Evolutionary conservation across 2,113 vertebrate species (phyloP).

Genomic region (Microcebus tavaratra): DNA sequence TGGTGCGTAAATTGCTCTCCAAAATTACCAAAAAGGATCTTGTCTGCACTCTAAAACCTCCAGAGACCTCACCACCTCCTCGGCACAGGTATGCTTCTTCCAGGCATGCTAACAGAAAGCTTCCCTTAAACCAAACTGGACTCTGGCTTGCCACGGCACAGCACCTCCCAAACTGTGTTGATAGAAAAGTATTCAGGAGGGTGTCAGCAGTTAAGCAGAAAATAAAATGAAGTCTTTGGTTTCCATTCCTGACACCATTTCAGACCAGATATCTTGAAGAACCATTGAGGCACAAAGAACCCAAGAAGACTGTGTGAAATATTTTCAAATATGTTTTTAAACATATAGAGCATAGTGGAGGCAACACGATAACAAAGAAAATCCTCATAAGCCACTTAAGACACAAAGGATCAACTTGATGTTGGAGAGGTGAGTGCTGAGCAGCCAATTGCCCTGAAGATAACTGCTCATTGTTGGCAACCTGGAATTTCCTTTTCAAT

Average conservation of each 20-base stretch:
- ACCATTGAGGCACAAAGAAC: slow-evolving; percentile 24
- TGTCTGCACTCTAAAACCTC: neutral
- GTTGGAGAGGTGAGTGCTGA: neutral
- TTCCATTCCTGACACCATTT: slow-evolving; percentile 35
- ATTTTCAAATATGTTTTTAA: slow-evolving; percentile 19
- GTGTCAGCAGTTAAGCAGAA: slow-evolving; percentile 6
- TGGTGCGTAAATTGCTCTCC: neutral
- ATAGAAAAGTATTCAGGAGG: neutral
- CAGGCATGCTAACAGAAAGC: neutral
- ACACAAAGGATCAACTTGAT: neutral
- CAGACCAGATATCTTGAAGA: neutral
- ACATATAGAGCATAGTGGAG: neutral
- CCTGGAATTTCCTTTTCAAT: neutral
- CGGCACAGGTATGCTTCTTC: neutral
- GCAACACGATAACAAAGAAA: neutral
- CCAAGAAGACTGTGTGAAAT: neutral
- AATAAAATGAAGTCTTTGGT: slow-evolving; percentile 51
- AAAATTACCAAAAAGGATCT: slow-evolving; percentile 41
- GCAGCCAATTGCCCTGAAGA: neutral
- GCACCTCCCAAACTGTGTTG: slow-evolving; percentile 30
- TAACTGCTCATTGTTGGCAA: neutral
- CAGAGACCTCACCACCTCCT: neutral
- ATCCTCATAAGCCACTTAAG: neutral
- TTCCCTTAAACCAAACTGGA: neutral
- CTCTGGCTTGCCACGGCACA: neutral